Conservation (phyloP, 2,888 invertebrate genomes). For the Ennomos quercinarius region DNA sequence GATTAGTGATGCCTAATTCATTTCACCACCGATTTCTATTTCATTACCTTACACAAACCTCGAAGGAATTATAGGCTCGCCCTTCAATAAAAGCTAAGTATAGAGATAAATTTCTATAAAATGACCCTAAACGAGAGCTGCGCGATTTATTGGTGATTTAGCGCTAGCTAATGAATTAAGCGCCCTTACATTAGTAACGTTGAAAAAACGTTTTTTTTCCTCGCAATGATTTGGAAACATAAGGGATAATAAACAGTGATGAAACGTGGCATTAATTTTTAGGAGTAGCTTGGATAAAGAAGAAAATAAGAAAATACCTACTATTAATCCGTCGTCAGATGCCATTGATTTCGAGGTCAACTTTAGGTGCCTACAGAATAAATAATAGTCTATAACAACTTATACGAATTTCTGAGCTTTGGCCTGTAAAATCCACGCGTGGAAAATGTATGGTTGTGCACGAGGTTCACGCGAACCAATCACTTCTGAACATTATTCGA, state of each 20-base stretch:
- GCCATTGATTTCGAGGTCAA: too few relatives aligned
- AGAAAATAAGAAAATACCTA: too few relatives aligned
- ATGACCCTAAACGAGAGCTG: conserved; percentile 60
- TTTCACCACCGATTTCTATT: conserved; percentile 2
- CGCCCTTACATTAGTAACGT: conserved; percentile 62
- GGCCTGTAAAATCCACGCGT: too few relatives aligned
- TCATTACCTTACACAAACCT: conserved; percentile 16
- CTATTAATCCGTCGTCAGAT: too few relatives aligned
- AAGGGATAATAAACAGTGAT: conserved; percentile 21
- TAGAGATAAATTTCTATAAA: conserved; percentile 60
- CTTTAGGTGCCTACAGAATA: too few relatives aligned
- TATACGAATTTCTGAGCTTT: too few relatives aligned
- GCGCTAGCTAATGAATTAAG: conserved; percentile 69
- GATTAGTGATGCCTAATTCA: not conserved
- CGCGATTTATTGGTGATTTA: conserved; percentile 68
- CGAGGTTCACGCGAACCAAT: too few relatives aligned
- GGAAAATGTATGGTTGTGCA: too few relatives aligned
- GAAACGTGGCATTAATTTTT: not conserved
- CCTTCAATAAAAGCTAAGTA: conserved; percentile 50
- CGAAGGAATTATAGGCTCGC: conserved; percentile 26
- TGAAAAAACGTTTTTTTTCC: conserved; percentile 56
- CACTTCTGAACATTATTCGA: too few relatives aligned
- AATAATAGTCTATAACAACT: too few relatives aligned
- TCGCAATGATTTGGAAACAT: conserved; percentile 38
- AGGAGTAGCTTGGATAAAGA: too few relatives aligned